These are phyloP conservation scores for Gorsachius magnificus DNA, from an alignment of 2,797 vertebrate species.

Conservation along the genomic window DNA sequence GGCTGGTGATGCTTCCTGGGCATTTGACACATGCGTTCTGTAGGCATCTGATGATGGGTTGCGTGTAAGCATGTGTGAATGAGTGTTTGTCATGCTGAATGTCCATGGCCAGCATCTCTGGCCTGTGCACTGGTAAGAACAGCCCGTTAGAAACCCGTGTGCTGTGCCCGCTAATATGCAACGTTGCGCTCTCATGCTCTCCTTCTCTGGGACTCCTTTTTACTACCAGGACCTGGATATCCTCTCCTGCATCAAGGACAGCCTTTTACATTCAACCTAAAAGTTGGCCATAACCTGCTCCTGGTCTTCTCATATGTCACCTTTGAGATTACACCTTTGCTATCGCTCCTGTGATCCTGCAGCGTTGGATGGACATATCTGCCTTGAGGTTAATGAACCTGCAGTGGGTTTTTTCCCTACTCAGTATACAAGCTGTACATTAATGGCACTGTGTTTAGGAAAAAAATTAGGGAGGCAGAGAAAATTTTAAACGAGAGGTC, in stretches of 20 bases:
- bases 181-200: no score
- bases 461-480: neutral
- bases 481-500: neutral
- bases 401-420: neutral
- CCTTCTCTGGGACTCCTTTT: neutral
- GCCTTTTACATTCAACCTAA: neutral
- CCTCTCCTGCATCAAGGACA: neutral
- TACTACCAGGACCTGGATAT: neutral
- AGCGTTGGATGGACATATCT: neutral
- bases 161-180: accelerated
- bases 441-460: neutral
- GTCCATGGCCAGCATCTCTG: neutral
- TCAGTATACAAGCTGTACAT: accelerated
- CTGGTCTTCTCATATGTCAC: accelerated
- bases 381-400: neutral
- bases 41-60: neutral
- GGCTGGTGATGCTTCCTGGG: neutral
- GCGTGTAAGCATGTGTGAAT: no score
- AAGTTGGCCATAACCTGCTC: neutral
- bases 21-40: accelerated
- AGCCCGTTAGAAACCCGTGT: neutral
- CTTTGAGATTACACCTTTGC: neutral
- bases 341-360: accelerated
- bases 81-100: accelerated
- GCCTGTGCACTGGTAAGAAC: neutral